A percentile compares a stretch with the other conserved stretches of the same genome.
Evolutionary conservation across 2,888 invertebrate species (phyloP).

Genomic region (Alitta virens): DNA sequence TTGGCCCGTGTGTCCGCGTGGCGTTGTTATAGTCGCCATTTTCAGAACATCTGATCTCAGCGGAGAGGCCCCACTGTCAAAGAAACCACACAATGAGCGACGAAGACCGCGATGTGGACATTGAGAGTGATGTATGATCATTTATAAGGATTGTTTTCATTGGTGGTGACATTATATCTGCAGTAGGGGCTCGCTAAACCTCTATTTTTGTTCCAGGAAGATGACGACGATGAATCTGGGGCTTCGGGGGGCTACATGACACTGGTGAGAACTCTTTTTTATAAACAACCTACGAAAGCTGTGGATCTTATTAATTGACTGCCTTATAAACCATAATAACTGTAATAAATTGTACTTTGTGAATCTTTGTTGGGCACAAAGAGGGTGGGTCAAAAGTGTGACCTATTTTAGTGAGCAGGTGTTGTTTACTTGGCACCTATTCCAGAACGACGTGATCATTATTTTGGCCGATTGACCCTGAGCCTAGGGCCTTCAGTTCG

Average conservation of each 20-base stretch:
- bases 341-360: no score
- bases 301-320: no score
- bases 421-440: no score
- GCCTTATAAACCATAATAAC: no score
- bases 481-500: no score
- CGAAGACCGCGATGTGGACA: slow-evolving; percentile 91
- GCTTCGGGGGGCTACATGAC: slow-evolving; percentile 39
- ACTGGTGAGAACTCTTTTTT: slow-evolving; percentile 25
- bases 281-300: background rate
- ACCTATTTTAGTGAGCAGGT: no score
- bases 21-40: slow-evolving; percentile 48
- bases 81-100: slow-evolving; percentile 71
- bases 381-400: no score
- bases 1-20: slow-evolving; percentile 24
- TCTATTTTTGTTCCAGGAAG: slow-evolving; percentile 34
- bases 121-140: slow-evolving; percentile 85
- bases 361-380: no score
- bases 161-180: background rate
- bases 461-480: no score
- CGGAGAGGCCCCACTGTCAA: background rate
- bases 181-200: background rate
- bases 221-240: slow-evolving; percentile 38
- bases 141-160: background rate
- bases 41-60: slow-evolving; percentile 1
- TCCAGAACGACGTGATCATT: no score